Evolutionary conservation across 2,113 vertebrate genomes (phyloP), one percentile per base, ranked within the genome.

Genomic region (Rhinopomastus cyanomelas): DNA sequence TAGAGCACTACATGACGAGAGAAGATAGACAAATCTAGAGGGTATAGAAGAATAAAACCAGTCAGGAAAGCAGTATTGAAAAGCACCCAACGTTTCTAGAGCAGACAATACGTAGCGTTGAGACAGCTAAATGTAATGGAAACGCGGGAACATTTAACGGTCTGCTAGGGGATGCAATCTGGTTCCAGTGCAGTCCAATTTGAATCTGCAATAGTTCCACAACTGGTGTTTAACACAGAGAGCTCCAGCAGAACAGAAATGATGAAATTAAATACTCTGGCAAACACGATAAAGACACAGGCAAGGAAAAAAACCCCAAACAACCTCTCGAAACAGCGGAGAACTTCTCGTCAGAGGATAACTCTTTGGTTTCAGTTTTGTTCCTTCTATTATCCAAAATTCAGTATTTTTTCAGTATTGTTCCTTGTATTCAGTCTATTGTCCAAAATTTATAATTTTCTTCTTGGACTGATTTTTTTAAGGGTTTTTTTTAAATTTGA

Each of bases 41-140:
- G 44, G 21, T 89, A 60, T n/a, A 6, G 29, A 92, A 85, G 30
- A 60, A 81, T 30, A 55, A 87, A 90, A 53, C 1, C 14, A 62
- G 75, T 73, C 51, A 65, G 17, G 14, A 56, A 12, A 87, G 21
- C 9, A 79, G 21, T 52, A 81, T 8, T 34, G 25, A 42, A 93
- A 88, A 87, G 29, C 74, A 91, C 15, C 39, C 39, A 91, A 12
- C 3, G 51, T 59, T 92, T 80, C 30, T 44, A 53, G 10, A 84
- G 51, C 46, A 77, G 59, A 37, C 42, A 74, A 19, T 5, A 30
- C 30, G 16, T 77, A 71, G 2, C 1, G 32, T 77, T 85, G 77
- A 85, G 81, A 12, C 27, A 74, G 51, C 88, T 94, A 80, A 88
- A 88, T 67, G 19, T 90, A 85, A 89, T 62, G 61, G 36, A 80